Base-by-base conservation (phyloP, 2,113 vertebrate species). In the Pardalotus punctatus region DNA sequence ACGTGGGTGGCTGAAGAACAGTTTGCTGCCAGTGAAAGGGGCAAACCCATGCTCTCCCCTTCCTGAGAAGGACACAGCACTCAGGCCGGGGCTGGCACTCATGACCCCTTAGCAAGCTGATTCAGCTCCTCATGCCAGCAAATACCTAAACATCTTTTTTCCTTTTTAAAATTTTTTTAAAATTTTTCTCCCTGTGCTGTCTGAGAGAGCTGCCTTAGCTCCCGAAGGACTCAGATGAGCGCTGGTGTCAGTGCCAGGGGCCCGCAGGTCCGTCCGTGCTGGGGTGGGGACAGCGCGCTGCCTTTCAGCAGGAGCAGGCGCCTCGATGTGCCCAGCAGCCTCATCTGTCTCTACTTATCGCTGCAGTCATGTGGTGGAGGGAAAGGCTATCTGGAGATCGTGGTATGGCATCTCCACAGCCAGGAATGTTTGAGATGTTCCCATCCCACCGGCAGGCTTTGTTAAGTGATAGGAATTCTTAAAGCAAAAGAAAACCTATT, bases 301-400 rank as follows among this genome's bases (percentile, higher is more conserved):
- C 38, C 71, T 83, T 91, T 80, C 62, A 50, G 72, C 74, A 73
- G 42, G 6, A 81, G 42, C 74, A 70, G 79, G 94, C 4, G 4
- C 65, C 57, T 47, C 6, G 1, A 3, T 10, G 5, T 4, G 65
- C 50, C 65, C 73, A 22, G 61, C 80, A 35, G 43, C 4, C 83
- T 88, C 80, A 38, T 79, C 87, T 91, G 92, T 88, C 65, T 77
- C 51, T 35, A 4, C 65, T 95, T 87, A 88, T 85, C 91, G 3
- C 76, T 29, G 62, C 66, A 88, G 71, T 80, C 61, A 76, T 48
- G 86, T 28, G 71, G 14, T 1, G 28, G 36, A 86, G 62, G 45
- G 72, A 82, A 76, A 85, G 71, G 71, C 51, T 79, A 40, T 79
- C 86, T 92, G 71, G 31, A 90, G 22, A 92, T 94, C 22, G 0